phyloP scores from a whole-genome alignment of 1,140 invertebrate genomes.

The Archegozetes longisetosus region DNA sequence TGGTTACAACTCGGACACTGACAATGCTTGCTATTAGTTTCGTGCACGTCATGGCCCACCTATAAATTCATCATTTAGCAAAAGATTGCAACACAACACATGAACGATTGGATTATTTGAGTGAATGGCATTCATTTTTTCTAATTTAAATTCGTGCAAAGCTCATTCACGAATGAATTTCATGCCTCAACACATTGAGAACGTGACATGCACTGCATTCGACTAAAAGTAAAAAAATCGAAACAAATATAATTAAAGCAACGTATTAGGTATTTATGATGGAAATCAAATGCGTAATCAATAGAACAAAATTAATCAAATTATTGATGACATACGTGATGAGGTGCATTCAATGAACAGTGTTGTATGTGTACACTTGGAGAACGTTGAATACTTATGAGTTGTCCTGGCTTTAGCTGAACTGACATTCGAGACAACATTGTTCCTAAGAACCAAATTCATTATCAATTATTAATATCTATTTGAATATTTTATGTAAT shows the following conservation, averaged over 20 bases:
- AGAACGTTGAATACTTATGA: constrained; percentile 18
- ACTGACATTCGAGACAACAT: constrained; percentile 20
- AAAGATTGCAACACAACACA: no score
- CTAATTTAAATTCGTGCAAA: no score
- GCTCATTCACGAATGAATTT: no score
- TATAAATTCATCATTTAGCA: constrained; percentile 1
- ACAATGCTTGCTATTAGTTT: constrained; percentile 16
- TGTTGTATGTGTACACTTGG: constrained; percentile 14
- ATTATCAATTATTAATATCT: no score
- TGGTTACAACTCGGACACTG: constrained; percentile 18
- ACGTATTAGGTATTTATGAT: no score
- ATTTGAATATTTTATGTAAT: no score
- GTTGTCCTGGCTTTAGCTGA: constrained; percentile 18
- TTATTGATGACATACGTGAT: constrained; percentile 20
- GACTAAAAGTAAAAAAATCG: background rate
- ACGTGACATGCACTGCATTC: background rate
- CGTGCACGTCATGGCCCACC: constrained; percentile 18
- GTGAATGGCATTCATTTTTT: no score
- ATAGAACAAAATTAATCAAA: no score
- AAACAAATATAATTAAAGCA: no score
- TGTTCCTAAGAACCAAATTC: constrained; percentile 13
- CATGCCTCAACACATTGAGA: no score
- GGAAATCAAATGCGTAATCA: no score
- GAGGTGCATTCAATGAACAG: constrained; percentile 19
- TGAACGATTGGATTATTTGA: no score